Evolutionary conservation across 2,888 invertebrate genomes (phyloP), one percentile per base, ranked within the genome.

Genomic region (Stenodema calcarata): DNA sequence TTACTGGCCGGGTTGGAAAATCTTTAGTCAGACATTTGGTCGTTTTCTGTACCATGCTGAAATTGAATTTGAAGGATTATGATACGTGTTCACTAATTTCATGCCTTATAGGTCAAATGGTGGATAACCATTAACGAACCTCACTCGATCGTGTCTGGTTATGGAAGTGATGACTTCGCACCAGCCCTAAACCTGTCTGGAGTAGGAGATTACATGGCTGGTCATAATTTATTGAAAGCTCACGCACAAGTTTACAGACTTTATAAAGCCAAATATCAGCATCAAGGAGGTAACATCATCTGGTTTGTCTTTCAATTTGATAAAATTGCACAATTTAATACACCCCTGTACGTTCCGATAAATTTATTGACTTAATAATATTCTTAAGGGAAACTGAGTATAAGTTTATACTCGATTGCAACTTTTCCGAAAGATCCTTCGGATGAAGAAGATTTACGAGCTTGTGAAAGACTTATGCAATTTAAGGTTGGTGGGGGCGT

Each of bases 111-210:
- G 90, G 92, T 94, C 79, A 93, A 94, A 87, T 92, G 92, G 79
- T 96, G 96, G 96, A 93, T 95, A 14, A 96, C 96, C 0, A 93
- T 96, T 89, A 96, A 96, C 90, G 96, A 96, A 90, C 95, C 96
- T 1, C 93, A 92, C 91, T 92, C 93, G 89, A 92, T 93, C 70
- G 93, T 93, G 89, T 91, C 91, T 88, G 93, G 93, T 1, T 94
- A 94, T 89, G 93, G 93, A 0, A 92, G 92, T 88, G 91, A 90
- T 27, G 80, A 70, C 11, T 86, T 87, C 82, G 91, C 91, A 12
- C 91, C 92, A 2, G 90, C 89, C 1, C 88, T 90, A 23, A 91
- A 92, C 88, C 92, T 92, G 87, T 92, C 93, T 18, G 90, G 90
- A 0, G 88, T 89, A 6, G 89, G 89, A 0, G 89, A 90, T 11